Evolutionary conservation across 1,140 invertebrate species (phyloP).

Genomic region (Luehdorfia chinensis): DNA sequence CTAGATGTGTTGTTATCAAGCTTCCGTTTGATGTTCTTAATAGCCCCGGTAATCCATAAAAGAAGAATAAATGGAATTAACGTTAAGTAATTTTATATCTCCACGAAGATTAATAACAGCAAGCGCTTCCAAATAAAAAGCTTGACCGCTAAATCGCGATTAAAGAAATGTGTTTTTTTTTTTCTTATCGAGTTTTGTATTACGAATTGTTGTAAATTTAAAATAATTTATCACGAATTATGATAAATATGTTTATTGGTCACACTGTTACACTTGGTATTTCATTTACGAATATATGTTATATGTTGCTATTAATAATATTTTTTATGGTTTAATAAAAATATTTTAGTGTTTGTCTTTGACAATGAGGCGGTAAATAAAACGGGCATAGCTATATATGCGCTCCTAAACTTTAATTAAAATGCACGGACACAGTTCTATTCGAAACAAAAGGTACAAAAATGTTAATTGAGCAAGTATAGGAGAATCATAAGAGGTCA

Average conservation of each 20-base stretch:
- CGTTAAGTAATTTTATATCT: constrained; percentile 55
- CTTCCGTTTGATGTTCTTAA: constrained; percentile 65
- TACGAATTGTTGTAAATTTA: constrained; percentile 28
- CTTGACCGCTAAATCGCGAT: constrained; percentile 31
- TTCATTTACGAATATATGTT: constrained; percentile 8
- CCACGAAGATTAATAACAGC: constrained; percentile 55
- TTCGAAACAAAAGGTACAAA: constrained; percentile 68
- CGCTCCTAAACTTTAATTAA: constrained; percentile 58
- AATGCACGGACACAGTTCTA: constrained; percentile 67
- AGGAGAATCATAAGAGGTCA: constrained; percentile 65
- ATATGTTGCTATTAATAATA: constrained; percentile 9
- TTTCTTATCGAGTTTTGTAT: constrained; percentile 30
- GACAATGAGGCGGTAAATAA: constrained; percentile 10
- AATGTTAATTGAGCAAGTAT: constrained; percentile 58
- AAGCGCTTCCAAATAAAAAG: constrained; percentile 38
- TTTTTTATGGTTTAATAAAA: constrained; percentile 7
- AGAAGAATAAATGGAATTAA: constrained; percentile 47
- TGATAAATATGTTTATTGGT: constrained; percentile 2
- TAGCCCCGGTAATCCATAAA: constrained; percentile 49
- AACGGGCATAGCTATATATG: constrained; percentile 2
- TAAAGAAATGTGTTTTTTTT: constrained; percentile 32
- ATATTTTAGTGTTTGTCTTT: constrained; percentile 10
- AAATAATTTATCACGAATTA: constrained; percentile 26
- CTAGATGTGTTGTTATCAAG: constrained; percentile 38
- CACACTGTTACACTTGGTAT: background rate